A percentile compares a stretch with the other conserved stretches of the same genome.
phyloP scores from a whole-genome alignment of 1,140 invertebrate species.

The Acromyrmex heyeri region DNA sequence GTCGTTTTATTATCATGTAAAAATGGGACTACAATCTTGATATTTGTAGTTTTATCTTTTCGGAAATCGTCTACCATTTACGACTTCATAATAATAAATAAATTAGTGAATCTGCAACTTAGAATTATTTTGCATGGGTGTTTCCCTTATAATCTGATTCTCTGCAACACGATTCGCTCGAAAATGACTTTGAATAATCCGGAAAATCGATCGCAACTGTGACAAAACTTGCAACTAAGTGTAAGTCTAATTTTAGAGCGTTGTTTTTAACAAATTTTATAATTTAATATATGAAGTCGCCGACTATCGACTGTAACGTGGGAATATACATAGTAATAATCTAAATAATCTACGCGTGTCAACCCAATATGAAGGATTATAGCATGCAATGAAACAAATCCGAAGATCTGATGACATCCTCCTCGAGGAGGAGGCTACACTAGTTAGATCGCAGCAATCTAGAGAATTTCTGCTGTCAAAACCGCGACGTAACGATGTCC shows the following conservation, averaged over 20 bases:
- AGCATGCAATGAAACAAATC: too few relatives aligned
- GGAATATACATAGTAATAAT: background rate
- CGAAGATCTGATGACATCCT: too few relatives aligned
- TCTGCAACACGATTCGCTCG: background rate
- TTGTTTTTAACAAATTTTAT: constrained; percentile 25
- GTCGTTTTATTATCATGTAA: background rate
- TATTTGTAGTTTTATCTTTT: background rate
- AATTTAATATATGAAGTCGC: constrained; percentile 26
- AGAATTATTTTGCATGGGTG: background rate
- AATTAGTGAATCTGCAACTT: background rate
- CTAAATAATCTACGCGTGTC: background rate
- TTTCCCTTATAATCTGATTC: background rate
- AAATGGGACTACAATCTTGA: background rate
- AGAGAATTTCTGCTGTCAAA: too few relatives aligned
- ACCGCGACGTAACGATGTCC: too few relatives aligned
- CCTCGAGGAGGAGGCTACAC: too few relatives aligned
- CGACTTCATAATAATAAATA: background rate
- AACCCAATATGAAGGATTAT: background rate
- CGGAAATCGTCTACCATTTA: background rate
- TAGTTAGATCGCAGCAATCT: too few relatives aligned
- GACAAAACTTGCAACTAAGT: background rate
- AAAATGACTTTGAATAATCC: background rate
- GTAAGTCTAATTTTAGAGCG: background rate
- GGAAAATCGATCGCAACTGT: background rate
- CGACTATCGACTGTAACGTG: background rate